Conservation (phyloP, 2,888 invertebrate species). For the Cephus sareptanus region DNA sequence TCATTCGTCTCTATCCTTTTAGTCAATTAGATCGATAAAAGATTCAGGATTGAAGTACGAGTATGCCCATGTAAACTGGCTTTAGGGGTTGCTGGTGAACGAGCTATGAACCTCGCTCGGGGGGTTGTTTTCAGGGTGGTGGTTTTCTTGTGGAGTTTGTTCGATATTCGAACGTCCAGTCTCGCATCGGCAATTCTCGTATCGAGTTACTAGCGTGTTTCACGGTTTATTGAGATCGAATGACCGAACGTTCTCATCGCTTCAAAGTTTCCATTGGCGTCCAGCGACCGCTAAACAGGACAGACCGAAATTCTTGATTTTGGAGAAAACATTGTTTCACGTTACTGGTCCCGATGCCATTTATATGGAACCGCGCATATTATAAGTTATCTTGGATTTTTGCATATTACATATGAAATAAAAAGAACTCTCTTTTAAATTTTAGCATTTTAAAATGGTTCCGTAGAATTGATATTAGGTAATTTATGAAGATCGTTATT, state of each 20-base stretch:
- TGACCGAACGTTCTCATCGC: constrained; percentile 14
- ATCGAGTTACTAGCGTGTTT: constrained; percentile 15
- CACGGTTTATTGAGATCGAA: constrained; percentile 28
- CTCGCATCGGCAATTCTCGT: not conserved
- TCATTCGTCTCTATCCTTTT: constrained; percentile 36
- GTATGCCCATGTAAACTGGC: not conserved
- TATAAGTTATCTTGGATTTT: not conserved
- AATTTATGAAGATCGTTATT: not conserved
- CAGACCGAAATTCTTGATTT: not conserved
- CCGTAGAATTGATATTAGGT: not conserved
- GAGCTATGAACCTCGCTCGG: not conserved
- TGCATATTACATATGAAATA: not conserved
- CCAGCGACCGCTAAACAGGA: not conserved
- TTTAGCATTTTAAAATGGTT: not conserved
- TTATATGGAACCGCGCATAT: not conserved
- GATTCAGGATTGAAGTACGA: constrained; percentile 23
- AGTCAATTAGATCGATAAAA: constrained; percentile 43
- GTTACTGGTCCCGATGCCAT: not conserved
- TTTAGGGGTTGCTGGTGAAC: not conserved
- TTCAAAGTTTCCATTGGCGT: not conserved
- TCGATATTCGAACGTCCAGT: not conserved
- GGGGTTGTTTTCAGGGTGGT: not conserved
- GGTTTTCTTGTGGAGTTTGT: not conserved
- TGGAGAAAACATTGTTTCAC: not conserved
- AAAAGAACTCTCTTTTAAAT: not conserved